Base-by-base conservation (phyloP, 2,888 invertebrate genomes). In the Hirtodrosophila confusa region DNA sequence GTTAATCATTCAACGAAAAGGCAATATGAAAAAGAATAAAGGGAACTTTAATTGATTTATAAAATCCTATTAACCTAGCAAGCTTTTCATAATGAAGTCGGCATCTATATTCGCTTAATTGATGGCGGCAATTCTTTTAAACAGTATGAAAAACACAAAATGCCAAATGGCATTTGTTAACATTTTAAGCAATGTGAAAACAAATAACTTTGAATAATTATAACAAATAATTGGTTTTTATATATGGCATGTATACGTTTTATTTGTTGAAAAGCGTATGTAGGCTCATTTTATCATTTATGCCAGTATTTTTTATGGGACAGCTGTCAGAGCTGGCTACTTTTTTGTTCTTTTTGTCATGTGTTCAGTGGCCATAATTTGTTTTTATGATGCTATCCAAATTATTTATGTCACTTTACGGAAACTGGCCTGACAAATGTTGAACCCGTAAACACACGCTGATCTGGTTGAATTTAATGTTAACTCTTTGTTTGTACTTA, bases 181-280 rank as follows among this genome's bases (percentile, higher is more conserved):
- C 41, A 60, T 35, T 49, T 66, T 29, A 47, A 57, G 58, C 39
- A 64, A 48, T 62, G 45, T 60, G 23, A 50, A 56, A 62, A 49
- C 48, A 64, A 63, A 75, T 66, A 64, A 68, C 64, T 65, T 74
- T 69, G 6, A 73, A 68, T 61, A 75, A 73, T 73, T 68, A 64
- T 58, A 66, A 71, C 49, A 78, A 74, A 71, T 74, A 76, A 82
- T 69, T 51, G 57, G 11, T 43, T 66, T 66, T 75, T 64, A 56
- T 80, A 54, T 63, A 75, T 78, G 63, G 43, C 62, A 41, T 51
- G 35, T 40, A 10, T 3, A 23, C 60, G 48, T 45, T 31, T 27
- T 2, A 17, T 60, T 60, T 60, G 31, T 65, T 57, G 33, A 55
- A 67, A 31, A 51, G 49, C 35, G 5, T 41, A 35, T 39, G 39